Base-by-base conservation (phyloP, 1,140 invertebrate genomes). In the Mya arenaria region DNA sequence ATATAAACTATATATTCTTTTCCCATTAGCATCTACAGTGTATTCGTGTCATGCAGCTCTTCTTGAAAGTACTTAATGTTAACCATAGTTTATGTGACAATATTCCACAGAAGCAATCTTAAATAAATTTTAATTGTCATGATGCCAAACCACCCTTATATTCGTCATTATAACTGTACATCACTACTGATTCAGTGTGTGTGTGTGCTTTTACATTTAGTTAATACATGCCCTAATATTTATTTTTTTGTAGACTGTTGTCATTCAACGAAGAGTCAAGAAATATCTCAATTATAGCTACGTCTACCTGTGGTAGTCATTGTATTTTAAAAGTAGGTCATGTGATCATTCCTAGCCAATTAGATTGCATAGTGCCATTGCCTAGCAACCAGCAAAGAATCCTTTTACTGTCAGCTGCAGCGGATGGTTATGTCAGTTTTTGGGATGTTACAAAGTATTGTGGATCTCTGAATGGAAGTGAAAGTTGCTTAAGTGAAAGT, bases 401-500 rank as follows among this genome's bases (percentile, higher is more conserved):
- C 15, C 56, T 86, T 66, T 44, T 85, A 25, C 86, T 95, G 37
- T 94, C 95, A 0, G 94, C 95, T 89, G 94, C 94, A 10, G 96
- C 95, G 1, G 94, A 95, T 93, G 96, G 96, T 23, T 90, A 93
- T 32, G 86, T 96, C 19, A 93, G 94, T 52, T 94, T 96, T 85
- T 96, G 95, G 95, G 89, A 95, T 90, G 86, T 95, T 8, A 90
- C 89, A 60, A 30, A 77, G n/a, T n/a, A n/a, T n/a, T n/a, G n/a
- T n/a, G n/a, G n/a, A n/a, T n/a, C n/a, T n/a, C n/a, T n/a, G n/a
- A n/a, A n/a, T n/a, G n/a, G n/a, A n/a, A n/a, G n/a, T n/a, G n/a
- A n/a, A n/a, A n/a, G n/a, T n/a, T n/a, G n/a, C n/a, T n/a, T n/a
- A n/a, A n/a, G n/a, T n/a, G n/a, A n/a, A n/a, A n/a, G n/a, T n/a